Base-by-base conservation (phyloP, 2,888 invertebrate species). In the Drosophila neonasuta region DNA sequence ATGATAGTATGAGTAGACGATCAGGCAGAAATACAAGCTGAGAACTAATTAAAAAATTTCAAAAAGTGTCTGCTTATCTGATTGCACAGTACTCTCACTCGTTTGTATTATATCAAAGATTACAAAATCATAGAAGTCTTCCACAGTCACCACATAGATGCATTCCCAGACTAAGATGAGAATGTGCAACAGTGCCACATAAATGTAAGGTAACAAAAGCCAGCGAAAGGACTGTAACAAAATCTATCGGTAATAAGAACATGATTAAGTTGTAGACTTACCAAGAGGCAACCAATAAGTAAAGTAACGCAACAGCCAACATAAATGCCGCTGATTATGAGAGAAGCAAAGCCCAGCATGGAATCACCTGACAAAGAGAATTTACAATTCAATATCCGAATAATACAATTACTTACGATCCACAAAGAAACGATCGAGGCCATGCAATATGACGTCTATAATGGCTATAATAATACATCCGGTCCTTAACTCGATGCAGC, bases 401-500 rank as follows among this genome's bases (percentile, higher is more conserved):
- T 34, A 9, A 9, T 9, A 3, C 0, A 1, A 1, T 4, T 20
- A 71, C 86, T 74, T 57, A 82, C 81, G 69, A 45, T 85, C 82
- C 13, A 87, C 61, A 36, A 82, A 41, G 24, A 74, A 81, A 0
- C 62, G 57, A 56, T 82, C 81, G 3, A 69, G 1, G 0, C 87
- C 86, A 3, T 87, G 82, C n/a, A 82, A 11, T 0, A 82, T 52
- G 0, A 82, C 87, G 13, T 71, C 80, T 8, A 74, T 8, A 4
- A 87, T 62, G 45, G 87, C 64, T 24, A 83, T 83, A 2, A 87
- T 24, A 42, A 87, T 71, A 62, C 86, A 79, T 20, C 87, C 87
- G 30, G 69, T 67, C 29, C 48, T 72, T 1, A 83, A 52, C 0
- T 73, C 71, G 4, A 83, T 44, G 39, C 86, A 83, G 17, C 68